phyloP scores from a whole-genome alignment of 2,888 invertebrate species.

The Vannuccia rotundouncinata region DNA sequence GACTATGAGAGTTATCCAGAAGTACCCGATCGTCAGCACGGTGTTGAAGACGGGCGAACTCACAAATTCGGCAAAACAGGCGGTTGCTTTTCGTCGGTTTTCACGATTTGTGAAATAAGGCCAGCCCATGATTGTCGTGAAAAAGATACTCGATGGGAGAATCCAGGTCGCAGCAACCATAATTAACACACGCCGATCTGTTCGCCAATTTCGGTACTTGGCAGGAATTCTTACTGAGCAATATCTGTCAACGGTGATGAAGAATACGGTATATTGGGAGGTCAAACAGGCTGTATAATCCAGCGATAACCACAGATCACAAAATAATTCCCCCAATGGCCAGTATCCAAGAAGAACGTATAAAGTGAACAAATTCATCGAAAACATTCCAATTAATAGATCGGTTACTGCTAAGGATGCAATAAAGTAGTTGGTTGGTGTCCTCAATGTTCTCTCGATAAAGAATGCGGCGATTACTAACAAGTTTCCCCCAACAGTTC shows the following conservation, averaged over 20 bases:
- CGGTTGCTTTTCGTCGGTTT: slow-evolving; percentile 74
- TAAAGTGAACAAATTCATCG: slow-evolving; percentile 96
- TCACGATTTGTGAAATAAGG: slow-evolving; percentile 78
- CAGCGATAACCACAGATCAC: slow-evolving; percentile 94
- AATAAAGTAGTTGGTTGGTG: slow-evolving; percentile 98
- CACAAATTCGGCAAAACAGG: slow-evolving; percentile 91
- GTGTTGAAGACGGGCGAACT: slow-evolving; percentile 95
- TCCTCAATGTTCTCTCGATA: slow-evolving; percentile 78
- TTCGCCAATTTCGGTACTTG: slow-evolving; percentile 90
- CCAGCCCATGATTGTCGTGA: slow-evolving; percentile 97
- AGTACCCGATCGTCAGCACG: slow-evolving; percentile 88
- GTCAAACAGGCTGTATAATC: slow-evolving; percentile 98
- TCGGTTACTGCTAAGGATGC: slow-evolving; percentile 94
- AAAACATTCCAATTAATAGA: slow-evolving; percentile 90
- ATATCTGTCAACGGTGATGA: slow-evolving; percentile 95
- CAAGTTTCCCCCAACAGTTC: slow-evolving; percentile 68
- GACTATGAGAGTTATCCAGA: slow-evolving; percentile 91
- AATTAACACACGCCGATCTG: slow-evolving; percentile 81
- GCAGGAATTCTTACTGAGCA: slow-evolving; percentile 98
- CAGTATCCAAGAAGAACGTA: slow-evolving; percentile 92
- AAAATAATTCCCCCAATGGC: slow-evolving; percentile 88
- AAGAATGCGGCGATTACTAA: slow-evolving; percentile 88
- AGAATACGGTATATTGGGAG: slow-evolving; percentile 96
- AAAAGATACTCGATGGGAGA: slow-evolving; percentile 87
- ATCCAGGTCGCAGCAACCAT: slow-evolving; percentile 96